Conservation (phyloP, 1,140 invertebrate species). For the Nasonia giraulti region DNA sequence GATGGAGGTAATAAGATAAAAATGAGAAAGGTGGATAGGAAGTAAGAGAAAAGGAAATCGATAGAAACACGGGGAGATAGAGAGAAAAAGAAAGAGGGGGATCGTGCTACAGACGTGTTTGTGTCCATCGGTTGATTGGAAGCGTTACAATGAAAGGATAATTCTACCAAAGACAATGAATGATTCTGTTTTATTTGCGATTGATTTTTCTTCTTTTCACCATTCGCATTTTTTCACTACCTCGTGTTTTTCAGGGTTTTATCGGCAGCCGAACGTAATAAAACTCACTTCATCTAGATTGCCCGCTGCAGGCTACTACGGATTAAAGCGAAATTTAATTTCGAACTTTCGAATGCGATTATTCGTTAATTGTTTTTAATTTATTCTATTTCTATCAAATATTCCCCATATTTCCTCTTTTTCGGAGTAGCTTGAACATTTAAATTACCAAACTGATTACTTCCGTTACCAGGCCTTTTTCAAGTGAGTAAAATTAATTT, state of each 20-base stretch:
- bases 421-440: too few relatives aligned
- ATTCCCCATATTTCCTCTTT: too few relatives aligned
- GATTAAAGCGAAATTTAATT: conserved; percentile 43
- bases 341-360: conserved; percentile 29
- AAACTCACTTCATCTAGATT: conserved; percentile 36
- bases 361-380: conserved; percentile 30
- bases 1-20: conserved; percentile 30
- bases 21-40: conserved; percentile 35
- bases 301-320: neutral
- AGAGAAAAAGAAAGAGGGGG: neutral
- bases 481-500: neutral
- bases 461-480: too few relatives aligned
- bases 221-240: neutral
- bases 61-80: conserved; percentile 5
- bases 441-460: too few relatives aligned
- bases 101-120: neutral
- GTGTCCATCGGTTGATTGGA: conserved; percentile 32
- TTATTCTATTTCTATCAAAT: conserved; percentile 28
- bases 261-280: conserved; percentile 38
- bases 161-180: conserved; percentile 41
- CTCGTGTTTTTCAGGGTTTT: conserved; percentile 17
- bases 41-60: conserved; percentile 29
- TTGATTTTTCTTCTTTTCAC: conserved; percentile 28
- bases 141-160: conserved; percentile 45
- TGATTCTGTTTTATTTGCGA: conserved; percentile 41